Base-by-base conservation (phyloP, 2,888 invertebrate species). In the Fabriciana adippe region DNA sequence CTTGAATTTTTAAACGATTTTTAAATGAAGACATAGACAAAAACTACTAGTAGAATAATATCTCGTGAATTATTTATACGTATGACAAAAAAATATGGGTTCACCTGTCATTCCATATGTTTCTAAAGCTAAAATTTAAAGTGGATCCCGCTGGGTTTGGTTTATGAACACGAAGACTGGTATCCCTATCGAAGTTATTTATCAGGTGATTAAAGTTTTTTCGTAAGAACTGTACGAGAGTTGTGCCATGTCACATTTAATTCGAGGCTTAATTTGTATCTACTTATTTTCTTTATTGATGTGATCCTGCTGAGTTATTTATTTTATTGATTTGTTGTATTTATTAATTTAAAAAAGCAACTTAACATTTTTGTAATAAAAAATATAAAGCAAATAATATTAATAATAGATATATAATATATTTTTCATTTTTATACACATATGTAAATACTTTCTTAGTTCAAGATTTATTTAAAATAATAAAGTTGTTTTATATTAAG, bases 131-230 rank as follows among this genome's bases (percentile, higher is more conserved):
- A 50, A 76, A 71, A 71, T 76, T 77, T 76, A 74, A 77, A 72
- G 55, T 45, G 72, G 76, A 68, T 72, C 79, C 80, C 75, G 78
- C 78, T 78, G 79, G 64, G 83, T 85, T 82, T 81, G 78, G 82
- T 84, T 83, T 80, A 79, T 70, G 76, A 77, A 74, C 69, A 68
- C 71, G 74, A 51, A 41, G 45, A 35, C 56, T 55, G 56, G 55
- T 45, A 47, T 67, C 45, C 64, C 53, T 70, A 66, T 66, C 66
- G 26, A 35, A 50, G 18, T 41, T 66, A 66, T 61, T 55, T 61
- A 66, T 66, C 66, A 66, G 55, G 41, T 55, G 66, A 61, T 66
- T 66, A 61, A 55, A 66, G 41, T 66, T 66, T 66, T 59, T 61
- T 61, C 55, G 54, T 47, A 66, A 61, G 61, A 66, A 61, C 41